phyloP scores from a whole-genome alignment of 2,113 vertebrate species.

The Copsychus sechellarum region DNA sequence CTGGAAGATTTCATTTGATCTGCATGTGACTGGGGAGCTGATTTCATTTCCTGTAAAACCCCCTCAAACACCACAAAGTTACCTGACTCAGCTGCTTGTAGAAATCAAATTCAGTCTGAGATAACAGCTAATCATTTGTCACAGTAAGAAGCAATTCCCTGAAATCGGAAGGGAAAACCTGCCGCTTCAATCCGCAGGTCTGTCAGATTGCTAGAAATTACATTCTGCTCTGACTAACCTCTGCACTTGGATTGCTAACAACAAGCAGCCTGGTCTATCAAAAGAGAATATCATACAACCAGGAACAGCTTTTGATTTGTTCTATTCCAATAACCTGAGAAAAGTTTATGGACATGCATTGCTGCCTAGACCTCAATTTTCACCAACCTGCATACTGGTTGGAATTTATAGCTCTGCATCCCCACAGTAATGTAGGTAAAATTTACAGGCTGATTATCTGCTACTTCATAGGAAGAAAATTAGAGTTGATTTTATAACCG shows the following conservation, averaged over 20 bases:
- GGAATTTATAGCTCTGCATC: constrained; percentile 75
- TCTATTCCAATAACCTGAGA: constrained; percentile 84
- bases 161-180: constrained; percentile 91
- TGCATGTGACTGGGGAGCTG: constrained; percentile 77
- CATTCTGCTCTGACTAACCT: constrained; percentile 88
- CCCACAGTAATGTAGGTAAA: constrained; percentile 73
- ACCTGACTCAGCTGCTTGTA: constrained; percentile 96
- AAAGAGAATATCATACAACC: constrained; percentile 84
- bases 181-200: constrained; percentile 89
- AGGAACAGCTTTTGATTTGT: constrained; percentile 83
- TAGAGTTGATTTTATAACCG: constrained; percentile 74
- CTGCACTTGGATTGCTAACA: constrained; percentile 84
- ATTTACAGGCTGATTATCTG: constrained; percentile 80
- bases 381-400: constrained; percentile 73
- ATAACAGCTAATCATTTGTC: constrained; percentile 99
- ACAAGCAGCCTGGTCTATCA: constrained; percentile 85
- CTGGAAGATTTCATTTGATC: constrained; percentile 84
- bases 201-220: constrained; percentile 96
- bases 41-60: constrained; percentile 89
- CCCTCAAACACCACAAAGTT: constrained; percentile 81
- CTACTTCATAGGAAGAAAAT: constrained; percentile 77
- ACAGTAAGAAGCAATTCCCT: constrained; percentile 97
- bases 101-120: constrained; percentile 94
- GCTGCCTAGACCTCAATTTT: constrained; percentile 82
- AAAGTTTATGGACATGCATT: constrained; percentile 81